Evolutionary conservation across 2,888 invertebrate species (phyloP).

Genomic region (Cetonia aurata): DNA sequence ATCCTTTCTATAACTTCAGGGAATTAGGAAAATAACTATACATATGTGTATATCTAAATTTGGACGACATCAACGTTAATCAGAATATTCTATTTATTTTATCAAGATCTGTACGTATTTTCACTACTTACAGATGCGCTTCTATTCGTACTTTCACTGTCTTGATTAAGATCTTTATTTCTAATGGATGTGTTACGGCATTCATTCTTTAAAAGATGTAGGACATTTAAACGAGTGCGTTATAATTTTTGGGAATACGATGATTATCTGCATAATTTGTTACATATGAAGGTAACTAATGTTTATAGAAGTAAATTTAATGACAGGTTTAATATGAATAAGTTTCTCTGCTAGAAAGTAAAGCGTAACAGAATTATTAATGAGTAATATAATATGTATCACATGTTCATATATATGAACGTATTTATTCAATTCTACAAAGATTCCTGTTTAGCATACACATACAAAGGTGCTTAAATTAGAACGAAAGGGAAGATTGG

Average conservation of each 20-base stretch:
- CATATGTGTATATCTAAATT: too few species aligned
- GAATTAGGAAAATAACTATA: too few species aligned
- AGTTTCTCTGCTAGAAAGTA: not conserved
- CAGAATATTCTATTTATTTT: too few species aligned
- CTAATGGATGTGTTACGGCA: too few species aligned
- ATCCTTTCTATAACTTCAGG: too few species aligned
- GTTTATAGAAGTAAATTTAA: too few species aligned
- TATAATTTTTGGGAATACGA: not conserved
- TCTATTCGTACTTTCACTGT: too few species aligned
- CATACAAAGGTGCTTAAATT: slow-evolving; percentile 10
- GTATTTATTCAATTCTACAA: not conserved
- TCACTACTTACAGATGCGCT: too few species aligned
- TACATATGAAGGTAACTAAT: not conserved
- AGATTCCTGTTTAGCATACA: not conserved
- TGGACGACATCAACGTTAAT: too few species aligned
- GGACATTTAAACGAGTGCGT: not conserved
- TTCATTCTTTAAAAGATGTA: not conserved
- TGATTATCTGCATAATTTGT: not conserved
- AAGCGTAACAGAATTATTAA: slow-evolving; percentile 11
- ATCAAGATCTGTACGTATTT: too few species aligned
- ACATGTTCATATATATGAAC: not conserved
- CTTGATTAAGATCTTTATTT: too few species aligned
- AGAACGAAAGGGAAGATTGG: slow-evolving; percentile 23
- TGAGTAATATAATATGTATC: not conserved
- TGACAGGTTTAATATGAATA: not conserved